phyloP scores from a whole-genome alignment of 2,797 vertebrate species.

The Clarias platycephalus region DNA sequence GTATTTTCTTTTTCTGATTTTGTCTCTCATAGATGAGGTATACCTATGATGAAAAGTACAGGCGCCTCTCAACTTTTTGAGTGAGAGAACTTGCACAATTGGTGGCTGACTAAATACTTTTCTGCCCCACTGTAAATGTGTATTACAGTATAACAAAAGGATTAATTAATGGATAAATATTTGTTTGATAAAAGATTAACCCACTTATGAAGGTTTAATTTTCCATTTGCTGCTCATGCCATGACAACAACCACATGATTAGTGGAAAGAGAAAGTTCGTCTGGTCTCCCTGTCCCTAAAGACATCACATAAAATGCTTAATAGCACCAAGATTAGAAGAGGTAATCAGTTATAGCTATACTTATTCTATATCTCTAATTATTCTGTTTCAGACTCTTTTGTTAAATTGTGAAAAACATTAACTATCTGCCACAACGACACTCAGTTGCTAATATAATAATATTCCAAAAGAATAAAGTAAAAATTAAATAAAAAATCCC shows the following conservation, averaged over 20 bases:
- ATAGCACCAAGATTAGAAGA: constrained; percentile 8
- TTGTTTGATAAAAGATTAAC: too few species aligned
- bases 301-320: constrained; percentile 16
- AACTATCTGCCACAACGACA: neutral
- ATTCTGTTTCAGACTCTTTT: neutral
- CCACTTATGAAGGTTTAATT: too few species aligned
- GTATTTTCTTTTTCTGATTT: too few species aligned
- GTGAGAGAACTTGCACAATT: too few species aligned
- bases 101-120: too few species aligned
- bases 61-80: too few species aligned
- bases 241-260: constrained; percentile 53
- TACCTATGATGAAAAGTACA: too few species aligned
- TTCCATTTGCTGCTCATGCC: constrained; percentile 42
- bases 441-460: neutral
- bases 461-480: neutral
- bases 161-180: too few species aligned
- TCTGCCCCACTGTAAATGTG: too few species aligned
- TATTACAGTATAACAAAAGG: too few species aligned
- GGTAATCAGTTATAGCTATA: neutral
- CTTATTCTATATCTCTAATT: neutral
- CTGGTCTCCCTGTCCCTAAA: constrained; percentile 35
- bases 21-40: too few species aligned
- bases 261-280: constrained; percentile 32
- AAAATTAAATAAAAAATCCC: too few species aligned
- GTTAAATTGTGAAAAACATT: neutral